Base-by-base conservation (phyloP, 2,888 invertebrate genomes). In the Mythimna ferrago region DNA sequence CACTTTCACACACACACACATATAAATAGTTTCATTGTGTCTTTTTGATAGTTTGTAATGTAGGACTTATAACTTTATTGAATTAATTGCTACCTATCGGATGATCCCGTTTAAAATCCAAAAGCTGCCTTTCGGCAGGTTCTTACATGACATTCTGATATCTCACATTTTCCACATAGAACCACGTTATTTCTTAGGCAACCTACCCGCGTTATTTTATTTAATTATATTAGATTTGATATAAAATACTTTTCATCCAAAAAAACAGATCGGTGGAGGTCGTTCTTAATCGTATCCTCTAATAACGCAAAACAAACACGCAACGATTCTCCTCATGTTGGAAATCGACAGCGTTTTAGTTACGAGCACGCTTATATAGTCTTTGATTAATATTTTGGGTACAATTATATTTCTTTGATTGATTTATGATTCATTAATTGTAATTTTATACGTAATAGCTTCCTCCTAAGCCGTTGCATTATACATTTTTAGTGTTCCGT, bases 71-170 rank as follows among this genome's bases (percentile, higher is more conserved):
- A 44, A 44, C 44, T 44, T 10, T n/a, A 44, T 14, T 21, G 9
- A 54, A 62, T 38, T 2, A 21, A 32, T 35, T n/a, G 0, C 11
- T 62, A 71, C 70, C 56, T 86, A 92, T 92, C 86, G 88, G 88
- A 78, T 92, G 88, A 35, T 89, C 74, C 53, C 81, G 26, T 26
- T 26, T 87, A 72, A 92, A 93, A 58, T 92, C 90, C 66, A 88
- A 84, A 0, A 93, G 73, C 69, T 92, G 93, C 16, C 87, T 78
- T 0, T 85, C 76, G 0, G 83, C 85, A 0, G 92, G 89, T 60
- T 89, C 77, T 5, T 86, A 75, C 10, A 86, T 86, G 7, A 74
- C 69, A 81, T 87, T 87, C 6, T 77, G 69, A 56, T 82, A 83
- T 51, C 14, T 65, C 38, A 76, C 64, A 63, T 80, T 76, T 48